Conservation (phyloP, 2,113 vertebrate genomes). For the Cololabis saira region DNA sequence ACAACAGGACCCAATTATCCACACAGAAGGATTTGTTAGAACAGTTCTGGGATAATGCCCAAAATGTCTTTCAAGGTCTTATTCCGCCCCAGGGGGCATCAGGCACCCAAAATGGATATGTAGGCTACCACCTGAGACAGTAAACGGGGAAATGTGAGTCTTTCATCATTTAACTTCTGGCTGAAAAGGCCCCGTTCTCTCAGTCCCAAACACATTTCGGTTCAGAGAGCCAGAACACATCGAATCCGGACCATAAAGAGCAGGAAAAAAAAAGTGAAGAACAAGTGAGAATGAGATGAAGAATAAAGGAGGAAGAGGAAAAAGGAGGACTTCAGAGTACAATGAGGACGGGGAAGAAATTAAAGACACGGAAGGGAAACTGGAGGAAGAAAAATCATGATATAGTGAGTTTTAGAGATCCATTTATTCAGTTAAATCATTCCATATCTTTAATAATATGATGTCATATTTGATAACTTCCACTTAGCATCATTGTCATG, state of each 20-base stretch:
- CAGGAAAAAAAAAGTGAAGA: neutral
- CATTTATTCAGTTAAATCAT: neutral
- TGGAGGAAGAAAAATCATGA: neutral
- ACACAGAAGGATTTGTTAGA: neutral
- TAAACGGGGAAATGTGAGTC: neutral
- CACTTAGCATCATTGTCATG: too few species aligned
- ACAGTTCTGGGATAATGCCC: slow-evolving; percentile 3
- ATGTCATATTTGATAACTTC: too few species aligned
- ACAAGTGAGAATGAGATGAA: neutral
- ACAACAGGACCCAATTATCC: neutral
- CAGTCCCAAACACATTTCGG: neutral
- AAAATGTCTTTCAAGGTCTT: neutral
- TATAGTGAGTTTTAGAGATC: neutral
- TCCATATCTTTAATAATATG: too few species aligned
- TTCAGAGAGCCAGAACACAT: neutral
- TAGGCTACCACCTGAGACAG: slow-evolving; percentile 1
- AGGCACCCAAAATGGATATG: neutral
- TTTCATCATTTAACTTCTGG: neutral
- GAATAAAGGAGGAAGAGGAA: neutral
- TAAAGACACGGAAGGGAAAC: neutral
- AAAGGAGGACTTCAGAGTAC: neutral
- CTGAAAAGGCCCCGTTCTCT: neutral
- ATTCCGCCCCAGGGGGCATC: too few species aligned
- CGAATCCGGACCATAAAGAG: neutral
- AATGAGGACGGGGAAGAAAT: neutral